Conservation (phyloP, 2,888 invertebrate species). For the Spodoptera picta region DNA sequence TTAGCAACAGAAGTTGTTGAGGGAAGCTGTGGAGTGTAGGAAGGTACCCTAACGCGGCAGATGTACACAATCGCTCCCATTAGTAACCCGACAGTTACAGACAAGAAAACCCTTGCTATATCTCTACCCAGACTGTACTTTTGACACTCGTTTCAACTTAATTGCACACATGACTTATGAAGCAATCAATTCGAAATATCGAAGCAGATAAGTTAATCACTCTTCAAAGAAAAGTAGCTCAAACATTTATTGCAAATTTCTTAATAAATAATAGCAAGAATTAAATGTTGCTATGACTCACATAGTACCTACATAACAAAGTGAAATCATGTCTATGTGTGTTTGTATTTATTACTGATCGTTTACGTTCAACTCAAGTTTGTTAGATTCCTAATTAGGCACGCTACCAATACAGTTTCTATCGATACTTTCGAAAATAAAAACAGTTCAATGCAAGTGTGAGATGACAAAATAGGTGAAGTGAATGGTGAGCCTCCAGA, state of each 20-base stretch:
- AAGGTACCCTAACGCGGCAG: not conserved
- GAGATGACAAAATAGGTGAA: constrained; percentile 81
- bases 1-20: too few relatives aligned
- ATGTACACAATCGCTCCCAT: constrained; percentile 11
- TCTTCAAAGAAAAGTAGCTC: constrained; percentile 4
- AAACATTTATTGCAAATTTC: constrained; percentile 23
- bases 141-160: constrained; percentile 9
- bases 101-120: constrained; percentile 11
- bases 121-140: constrained; percentile 28
- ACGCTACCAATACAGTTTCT: constrained; percentile 69
- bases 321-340: constrained; percentile 53
- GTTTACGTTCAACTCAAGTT: constrained; percentile 46
- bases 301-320: constrained; percentile 35
- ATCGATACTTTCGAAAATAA: constrained; percentile 72
- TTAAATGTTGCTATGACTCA: constrained; percentile 51
- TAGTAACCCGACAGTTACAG: constrained; percentile 3
- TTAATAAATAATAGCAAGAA: constrained; percentile 29
- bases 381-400: constrained; percentile 66
- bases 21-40: too few relatives aligned
- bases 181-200: constrained; percentile 9
- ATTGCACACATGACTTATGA: constrained; percentile 7
- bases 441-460: constrained; percentile 73
- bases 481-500: constrained; percentile 85
- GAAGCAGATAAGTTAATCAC: constrained; percentile 5
- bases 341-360: constrained; percentile 46